phyloP scores from a whole-genome alignment of 2,888 invertebrate species.

The Hybos culiciformis region DNA sequence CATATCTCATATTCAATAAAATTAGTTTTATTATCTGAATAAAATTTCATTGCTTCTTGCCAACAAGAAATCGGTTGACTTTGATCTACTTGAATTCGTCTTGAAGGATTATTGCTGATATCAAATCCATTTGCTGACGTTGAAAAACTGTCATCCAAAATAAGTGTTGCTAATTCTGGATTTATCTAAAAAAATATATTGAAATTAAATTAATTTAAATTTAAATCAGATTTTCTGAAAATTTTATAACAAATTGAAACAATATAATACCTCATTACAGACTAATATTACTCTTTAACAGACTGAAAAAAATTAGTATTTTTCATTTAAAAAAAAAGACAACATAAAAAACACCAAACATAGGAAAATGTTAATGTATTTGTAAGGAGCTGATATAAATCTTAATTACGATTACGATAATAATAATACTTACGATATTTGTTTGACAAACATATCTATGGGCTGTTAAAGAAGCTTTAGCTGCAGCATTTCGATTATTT shows the following conservation, averaged over 20 bases:
- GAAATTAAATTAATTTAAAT: not conserved
- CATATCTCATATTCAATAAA: conserved; percentile 45
- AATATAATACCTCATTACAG: too few species aligned
- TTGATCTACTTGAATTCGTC: conserved; percentile 50
- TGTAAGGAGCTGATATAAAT: not conserved
- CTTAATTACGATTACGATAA: not conserved
- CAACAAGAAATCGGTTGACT: conserved; percentile 69
- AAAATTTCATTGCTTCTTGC: conserved; percentile 44
- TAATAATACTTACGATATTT: conserved; percentile 31
- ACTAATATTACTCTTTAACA: not conserved
- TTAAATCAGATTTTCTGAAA: not conserved
- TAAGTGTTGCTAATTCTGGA: conserved; percentile 38
- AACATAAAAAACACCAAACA: too few species aligned
- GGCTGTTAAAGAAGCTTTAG: conserved; percentile 70
- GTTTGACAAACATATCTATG: conserved; percentile 69
- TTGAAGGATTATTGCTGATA: conserved; percentile 28
- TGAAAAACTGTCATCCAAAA: conserved; percentile 73
- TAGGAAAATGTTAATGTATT: too few species aligned
- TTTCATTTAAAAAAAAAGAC: too few species aligned
- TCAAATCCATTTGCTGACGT: conserved; percentile 42
- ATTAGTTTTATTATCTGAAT: conserved; percentile 6
- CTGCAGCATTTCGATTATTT: conserved; percentile 62
- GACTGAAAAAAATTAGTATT: not conserved
- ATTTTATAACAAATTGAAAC: too few species aligned
- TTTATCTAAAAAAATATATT: conserved; percentile 22